Percentiles rank a stretch among this genome's conserved stretches.
Evolutionary conservation across 2,113 vertebrate genomes (phyloP).

Genomic region (Lycocorax pyrrhopterus): DNA sequence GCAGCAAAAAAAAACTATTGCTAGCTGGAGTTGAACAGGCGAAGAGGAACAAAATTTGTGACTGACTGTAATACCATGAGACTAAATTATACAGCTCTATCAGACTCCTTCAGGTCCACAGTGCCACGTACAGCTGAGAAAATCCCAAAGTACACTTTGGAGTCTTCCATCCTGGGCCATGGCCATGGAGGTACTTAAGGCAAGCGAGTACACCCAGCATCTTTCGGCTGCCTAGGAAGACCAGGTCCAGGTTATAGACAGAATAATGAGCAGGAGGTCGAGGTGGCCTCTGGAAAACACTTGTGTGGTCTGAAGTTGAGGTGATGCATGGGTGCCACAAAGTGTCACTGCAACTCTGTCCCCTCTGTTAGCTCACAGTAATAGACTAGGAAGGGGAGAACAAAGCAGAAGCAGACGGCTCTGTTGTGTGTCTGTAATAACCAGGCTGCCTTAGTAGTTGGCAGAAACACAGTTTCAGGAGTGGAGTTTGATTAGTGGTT

Average conservation of each 20-base stretch:
- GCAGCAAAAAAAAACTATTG: neutral
- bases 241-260: neutral
- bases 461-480: neutral
- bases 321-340: neutral
- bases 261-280: neutral
- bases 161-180: neutral
- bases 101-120: neutral
- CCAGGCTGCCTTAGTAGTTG: neutral
- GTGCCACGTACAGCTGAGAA: neutral
- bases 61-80: neutral
- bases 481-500: neutral
- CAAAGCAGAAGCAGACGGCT: neutral
- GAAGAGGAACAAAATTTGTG: neutral
- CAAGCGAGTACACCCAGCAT: neutral
- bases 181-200: neutral
- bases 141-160: neutral
- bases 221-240: accelerated
- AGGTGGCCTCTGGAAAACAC: neutral
- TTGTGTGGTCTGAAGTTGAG: neutral
- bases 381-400: neutral
- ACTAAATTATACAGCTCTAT: neutral
- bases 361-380: accelerated
- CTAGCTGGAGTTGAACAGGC: neutral
- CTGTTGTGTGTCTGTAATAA: neutral
- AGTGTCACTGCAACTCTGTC: neutral